Evolutionary conservation across 2,888 invertebrate genomes (phyloP).

Genomic region (Cryptus armator): DNA sequence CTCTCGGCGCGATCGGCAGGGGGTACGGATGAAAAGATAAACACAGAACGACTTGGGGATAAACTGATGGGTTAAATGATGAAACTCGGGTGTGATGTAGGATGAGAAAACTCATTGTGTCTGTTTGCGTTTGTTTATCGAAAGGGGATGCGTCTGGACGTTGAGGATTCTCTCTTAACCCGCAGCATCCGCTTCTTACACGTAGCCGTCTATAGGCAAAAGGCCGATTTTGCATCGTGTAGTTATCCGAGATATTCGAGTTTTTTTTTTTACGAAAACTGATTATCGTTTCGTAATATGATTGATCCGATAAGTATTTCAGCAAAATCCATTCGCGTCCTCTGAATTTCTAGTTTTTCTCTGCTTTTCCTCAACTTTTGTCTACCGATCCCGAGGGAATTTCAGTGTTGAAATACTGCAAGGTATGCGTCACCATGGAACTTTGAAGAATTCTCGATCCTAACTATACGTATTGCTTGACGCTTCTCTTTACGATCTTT

Average conservation of each 20-base stretch:
- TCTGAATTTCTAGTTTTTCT: neutral
- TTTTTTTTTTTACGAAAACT: no score
- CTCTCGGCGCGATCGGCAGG: constrained; percentile 41
- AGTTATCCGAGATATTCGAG: no score
- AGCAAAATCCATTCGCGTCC: neutral
- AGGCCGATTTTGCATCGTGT: no score
- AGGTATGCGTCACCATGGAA: neutral
- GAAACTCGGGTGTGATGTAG: constrained; percentile 46
- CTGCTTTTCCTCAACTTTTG: neutral
- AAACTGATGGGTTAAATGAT: constrained; percentile 59
- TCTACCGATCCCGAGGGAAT: neutral
- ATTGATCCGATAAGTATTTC: no score
- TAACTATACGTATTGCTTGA: neutral
- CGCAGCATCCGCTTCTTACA: constrained; percentile 52
- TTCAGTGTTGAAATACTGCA: neutral
- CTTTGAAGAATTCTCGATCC: neutral
- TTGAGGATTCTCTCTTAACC: constrained; percentile 23
- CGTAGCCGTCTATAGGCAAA: no score
- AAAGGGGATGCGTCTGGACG: constrained; percentile 68
- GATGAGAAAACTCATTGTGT: constrained; percentile 72
- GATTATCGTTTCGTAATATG: no score
- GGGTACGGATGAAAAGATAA: constrained; percentile 55
- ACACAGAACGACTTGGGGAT: constrained; percentile 27
- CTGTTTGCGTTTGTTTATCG: constrained; percentile 74
- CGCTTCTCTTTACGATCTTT: neutral